These are phyloP conservation scores for Poecilia wingei DNA, from an alignment of 2,797 vertebrate species.

Conservation along the genomic window DNA sequence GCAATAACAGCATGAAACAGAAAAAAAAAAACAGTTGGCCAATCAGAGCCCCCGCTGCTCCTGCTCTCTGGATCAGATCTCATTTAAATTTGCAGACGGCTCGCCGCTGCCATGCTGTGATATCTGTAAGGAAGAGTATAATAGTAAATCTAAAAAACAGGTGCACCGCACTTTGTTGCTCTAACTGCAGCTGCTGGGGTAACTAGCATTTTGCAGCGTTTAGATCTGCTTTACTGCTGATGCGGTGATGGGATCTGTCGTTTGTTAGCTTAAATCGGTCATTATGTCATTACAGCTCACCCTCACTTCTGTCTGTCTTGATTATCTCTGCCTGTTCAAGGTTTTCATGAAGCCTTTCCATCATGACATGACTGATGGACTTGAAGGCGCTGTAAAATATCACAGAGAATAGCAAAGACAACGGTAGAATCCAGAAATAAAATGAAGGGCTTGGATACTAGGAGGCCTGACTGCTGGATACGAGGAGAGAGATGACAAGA, in stretches of 20 bases:
- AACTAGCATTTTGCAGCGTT: background rate
- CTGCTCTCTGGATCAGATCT: conserved; percentile 5
- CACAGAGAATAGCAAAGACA: too few species aligned
- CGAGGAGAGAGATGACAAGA: too few species aligned
- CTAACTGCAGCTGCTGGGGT: background rate
- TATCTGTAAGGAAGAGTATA: background rate
- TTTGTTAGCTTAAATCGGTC: background rate
- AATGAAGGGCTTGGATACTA: too few species aligned
- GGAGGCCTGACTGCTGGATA: too few species aligned
- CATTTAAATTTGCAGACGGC: conserved; percentile 16
- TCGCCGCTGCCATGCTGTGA: conserved; percentile 2
- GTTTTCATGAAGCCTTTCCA: background rate
- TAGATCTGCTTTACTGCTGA: background rate
- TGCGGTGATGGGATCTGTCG: background rate
- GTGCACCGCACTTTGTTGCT: background rate
- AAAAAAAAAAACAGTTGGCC: conserved; percentile 18
- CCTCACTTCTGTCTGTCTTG: background rate
- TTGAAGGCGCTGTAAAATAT: too few species aligned
- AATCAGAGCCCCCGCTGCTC: conserved; percentile 30
- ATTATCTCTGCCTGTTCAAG: background rate
- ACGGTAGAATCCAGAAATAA: too few species aligned
- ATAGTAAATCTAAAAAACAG: background rate
- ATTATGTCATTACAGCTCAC: background rate
- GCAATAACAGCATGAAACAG: background rate
- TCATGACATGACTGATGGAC: background rate